These are phyloP conservation scores for Isotomurus palustris DNA, from an alignment of 2,888 invertebrate species.

Conservation along the genomic window DNA sequence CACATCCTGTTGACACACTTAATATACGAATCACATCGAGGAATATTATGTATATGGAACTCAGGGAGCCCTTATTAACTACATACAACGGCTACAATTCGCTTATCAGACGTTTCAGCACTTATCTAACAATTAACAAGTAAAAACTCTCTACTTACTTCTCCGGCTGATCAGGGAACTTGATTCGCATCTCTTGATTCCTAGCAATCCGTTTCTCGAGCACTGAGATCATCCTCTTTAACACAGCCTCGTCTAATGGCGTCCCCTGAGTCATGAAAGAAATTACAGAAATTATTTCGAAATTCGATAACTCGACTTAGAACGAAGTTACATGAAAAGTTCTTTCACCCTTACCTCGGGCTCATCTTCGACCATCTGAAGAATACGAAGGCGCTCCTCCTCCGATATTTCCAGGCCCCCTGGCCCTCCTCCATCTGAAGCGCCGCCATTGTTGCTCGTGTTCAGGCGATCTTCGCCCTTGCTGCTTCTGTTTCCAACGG, in stretches of 20 bases:
- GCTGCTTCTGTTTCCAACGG: no score
- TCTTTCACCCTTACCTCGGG: slow-evolving; percentile 60
- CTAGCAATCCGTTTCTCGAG: slow-evolving; percentile 91
- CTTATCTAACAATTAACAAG: background rate
- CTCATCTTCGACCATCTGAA: slow-evolving; percentile 75
- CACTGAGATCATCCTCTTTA: slow-evolving; percentile 84
- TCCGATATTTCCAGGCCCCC: slow-evolving; percentile 54
- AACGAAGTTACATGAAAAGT: background rate
- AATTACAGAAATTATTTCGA: slow-evolving; percentile 8
- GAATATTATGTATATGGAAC: no score
- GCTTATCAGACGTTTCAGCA: background rate
- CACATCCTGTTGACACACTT: no score
- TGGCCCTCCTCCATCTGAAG: no score
- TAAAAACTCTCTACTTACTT: slow-evolving; percentile 56
- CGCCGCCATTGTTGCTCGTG: no score
- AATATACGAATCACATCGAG: no score
- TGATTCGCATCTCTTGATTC: slow-evolving; percentile 98
- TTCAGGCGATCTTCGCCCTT: no score
- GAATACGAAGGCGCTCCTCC: slow-evolving; percentile 68
- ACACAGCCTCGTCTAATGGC: slow-evolving; percentile 77
- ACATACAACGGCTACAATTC: no score
- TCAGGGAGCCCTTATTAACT: no score
- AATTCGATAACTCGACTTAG: slow-evolving; percentile 1
- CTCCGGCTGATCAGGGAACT: slow-evolving; percentile 93
- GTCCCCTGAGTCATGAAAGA: slow-evolving; percentile 60